A percentile compares a stretch with the other conserved stretches of the same genome.
Conservation (phyloP, 1,140 invertebrate species). For the Conus betulinus region DNA sequence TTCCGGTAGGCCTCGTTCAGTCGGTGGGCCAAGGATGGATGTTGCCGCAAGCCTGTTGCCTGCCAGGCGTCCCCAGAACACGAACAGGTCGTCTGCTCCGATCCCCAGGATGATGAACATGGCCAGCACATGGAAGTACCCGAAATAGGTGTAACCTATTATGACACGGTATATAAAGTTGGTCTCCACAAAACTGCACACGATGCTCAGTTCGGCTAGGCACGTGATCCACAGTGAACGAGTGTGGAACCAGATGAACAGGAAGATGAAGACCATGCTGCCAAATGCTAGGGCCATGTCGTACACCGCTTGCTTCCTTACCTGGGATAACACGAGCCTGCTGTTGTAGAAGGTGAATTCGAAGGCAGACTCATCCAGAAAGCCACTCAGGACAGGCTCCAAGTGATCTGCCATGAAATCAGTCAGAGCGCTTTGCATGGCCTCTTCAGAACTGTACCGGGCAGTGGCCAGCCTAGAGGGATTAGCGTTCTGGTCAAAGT, state of each 20-base stretch:
- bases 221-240: slow-evolving; percentile 57
- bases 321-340: slow-evolving; percentile 45
- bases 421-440: not conserved
- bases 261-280: slow-evolving; percentile 59
- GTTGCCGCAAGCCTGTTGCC: slow-evolving; percentile 43
- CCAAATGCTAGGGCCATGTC: slow-evolving; percentile 61
- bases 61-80: slow-evolving; percentile 70
- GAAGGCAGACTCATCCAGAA: slow-evolving; percentile 32
- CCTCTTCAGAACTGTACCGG: not conserved
- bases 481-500: slow-evolving; percentile 28
- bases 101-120: slow-evolving; percentile 70
- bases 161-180: slow-evolving; percentile 65
- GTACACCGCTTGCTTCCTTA: slow-evolving; percentile 46
- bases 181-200: slow-evolving; percentile 61
- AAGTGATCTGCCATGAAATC: slow-evolving; percentile 39
- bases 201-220: slow-evolving; percentile 60
- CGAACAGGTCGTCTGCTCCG: slow-evolving; percentile 69
- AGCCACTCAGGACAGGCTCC: slow-evolving; percentile 37
- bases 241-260: slow-evolving; percentile 59
- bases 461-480: slow-evolving; percentile 18
- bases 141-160: slow-evolving; percentile 65
- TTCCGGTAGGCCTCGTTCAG: slow-evolving; percentile 65
- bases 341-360: slow-evolving; percentile 45
- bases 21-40: slow-evolving; percentile 59
- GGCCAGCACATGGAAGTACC: slow-evolving; percentile 67